A percentile compares a stretch with the other conserved stretches of the same genome.
phyloP scores from a whole-genome alignment of 2,888 invertebrate species.

The Cataglyphis altisquamis region DNA sequence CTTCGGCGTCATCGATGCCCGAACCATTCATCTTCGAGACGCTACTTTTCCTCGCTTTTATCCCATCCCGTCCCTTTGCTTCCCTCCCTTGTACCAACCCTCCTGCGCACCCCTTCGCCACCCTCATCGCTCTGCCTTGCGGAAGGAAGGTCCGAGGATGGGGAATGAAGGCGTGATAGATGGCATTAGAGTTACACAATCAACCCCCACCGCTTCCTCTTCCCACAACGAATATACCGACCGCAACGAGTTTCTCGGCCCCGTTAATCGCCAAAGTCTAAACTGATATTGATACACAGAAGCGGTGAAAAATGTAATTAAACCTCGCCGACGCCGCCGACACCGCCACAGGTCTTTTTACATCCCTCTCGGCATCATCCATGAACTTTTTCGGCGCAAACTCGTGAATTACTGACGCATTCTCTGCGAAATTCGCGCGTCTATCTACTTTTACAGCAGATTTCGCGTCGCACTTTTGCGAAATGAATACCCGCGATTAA shows the following conservation, averaged over 20 bases:
- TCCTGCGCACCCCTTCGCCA: conserved; percentile 46
- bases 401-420: conserved; percentile 26
- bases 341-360: conserved; percentile 21
- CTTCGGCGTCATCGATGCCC: conserved; percentile 69
- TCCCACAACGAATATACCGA: conserved; percentile 44
- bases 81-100: too few species aligned
- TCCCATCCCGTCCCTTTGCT: conserved; percentile 31
- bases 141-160: conserved; percentile 69
- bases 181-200: conserved; percentile 81
- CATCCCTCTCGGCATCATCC: background rate
- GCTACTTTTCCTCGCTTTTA: conserved; percentile 62
- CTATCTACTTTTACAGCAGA: background rate
- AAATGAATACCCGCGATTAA: conserved; percentile 22
- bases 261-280: conserved; percentile 79
- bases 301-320: conserved; percentile 78
- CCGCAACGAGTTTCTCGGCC: conserved; percentile 68
- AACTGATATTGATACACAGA: conserved; percentile 79
- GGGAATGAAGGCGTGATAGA: conserved; percentile 82
- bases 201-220: conserved; percentile 68
- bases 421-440: conserved; percentile 14
- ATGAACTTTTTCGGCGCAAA: conserved; percentile 33
- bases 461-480: conserved; percentile 3
- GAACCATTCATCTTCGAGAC: conserved; percentile 78
- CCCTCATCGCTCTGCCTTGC: conserved; percentile 46
- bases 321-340: conserved; percentile 59